Evolutionary conservation across 30 jellyfish, hydroid and myxozoan species (phyloP).

Genomic region (Chironex yamaguchii): DNA sequence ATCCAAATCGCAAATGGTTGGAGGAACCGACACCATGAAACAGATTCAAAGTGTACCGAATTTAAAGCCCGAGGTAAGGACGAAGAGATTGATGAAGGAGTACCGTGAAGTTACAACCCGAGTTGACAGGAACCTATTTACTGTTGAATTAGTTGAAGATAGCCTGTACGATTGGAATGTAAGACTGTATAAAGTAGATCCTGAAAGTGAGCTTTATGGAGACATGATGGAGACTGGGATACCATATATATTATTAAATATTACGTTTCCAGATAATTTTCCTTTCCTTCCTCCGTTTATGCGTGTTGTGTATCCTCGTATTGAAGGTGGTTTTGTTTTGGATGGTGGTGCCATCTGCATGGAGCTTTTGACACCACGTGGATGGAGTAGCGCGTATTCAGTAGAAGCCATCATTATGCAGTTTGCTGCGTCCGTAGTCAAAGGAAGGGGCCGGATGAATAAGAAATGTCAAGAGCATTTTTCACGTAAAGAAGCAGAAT

Average conservation of each 20-base stretch:
- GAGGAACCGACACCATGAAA: background rate
- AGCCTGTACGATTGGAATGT: constrained; percentile 81
- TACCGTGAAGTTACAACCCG: constrained; percentile 45
- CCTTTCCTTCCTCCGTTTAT: constrained; percentile 90
- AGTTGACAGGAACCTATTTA: constrained; percentile 13
- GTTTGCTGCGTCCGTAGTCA: constrained; percentile 79
- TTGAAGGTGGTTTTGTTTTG: constrained; percentile 80
- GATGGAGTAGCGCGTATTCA: constrained; percentile 92
- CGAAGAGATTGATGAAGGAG: constrained; percentile 80
- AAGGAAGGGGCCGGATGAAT: constrained; percentile 83
- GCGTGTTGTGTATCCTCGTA: constrained; percentile 86
- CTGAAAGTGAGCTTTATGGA: constrained; percentile 67
- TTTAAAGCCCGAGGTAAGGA: constrained; percentile 53
- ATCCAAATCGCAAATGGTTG: background rate
- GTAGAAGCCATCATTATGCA: constrained; percentile 89
- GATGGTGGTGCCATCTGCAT: constrained; percentile 96
- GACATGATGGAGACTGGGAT: constrained; percentile 65
- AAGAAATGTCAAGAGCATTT: constrained; percentile 43
- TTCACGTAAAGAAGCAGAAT: constrained; percentile 71
- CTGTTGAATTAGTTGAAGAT: constrained; percentile 80
- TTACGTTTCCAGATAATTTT: constrained; percentile 83
- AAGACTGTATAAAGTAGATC: constrained; percentile 62
- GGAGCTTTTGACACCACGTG: constrained; percentile 87
- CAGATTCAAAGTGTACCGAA: background rate
- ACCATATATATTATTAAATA: constrained; percentile 55